Base-by-base conservation (phyloP, 2,113 vertebrate species). In the Oxygymnocypris stewartii region DNA sequence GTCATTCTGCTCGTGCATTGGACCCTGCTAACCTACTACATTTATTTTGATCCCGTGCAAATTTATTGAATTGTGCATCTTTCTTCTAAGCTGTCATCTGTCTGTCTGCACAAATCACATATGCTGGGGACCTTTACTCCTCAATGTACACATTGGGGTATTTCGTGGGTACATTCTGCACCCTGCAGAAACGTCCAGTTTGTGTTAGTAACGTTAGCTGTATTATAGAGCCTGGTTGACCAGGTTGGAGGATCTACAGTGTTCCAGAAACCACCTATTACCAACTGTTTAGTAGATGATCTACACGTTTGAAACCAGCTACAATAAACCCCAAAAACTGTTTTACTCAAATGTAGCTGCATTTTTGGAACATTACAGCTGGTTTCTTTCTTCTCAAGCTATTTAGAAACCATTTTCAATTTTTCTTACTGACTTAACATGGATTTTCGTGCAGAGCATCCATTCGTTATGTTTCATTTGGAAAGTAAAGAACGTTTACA, bases 1-100 rank as follows among this genome's bases (percentile, higher is more conserved):
- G 79, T 84, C 80, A 79, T 81, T 63, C 44, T 51, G 71, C 51
- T 69, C 20, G 76, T 85, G 67, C 25, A 84, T 77, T 65, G 79
- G 71, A 67, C 47, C 84, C 69, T 67, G 81, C 71, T 69, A 69
- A 49, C 11, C 0, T 54, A 20, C 13, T 16, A 42, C 9, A 25
- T 80, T 69, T 2, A 2, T 11, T 44, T 44, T 65, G 3, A 44
- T 6, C n/a, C 37, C n/a, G 10, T 82, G 18, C 28, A 37, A 12
- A 71, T 69, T 3, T 14, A 78, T 20, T 54, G 49, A 28, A 54
- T 51, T n/a, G 25, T 25, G 61, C n/a, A 20, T 49, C 61, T 59
- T 49, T 84, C 11, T 74, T 82, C 54, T 35, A 49, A 49, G 63
- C 77, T 31, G 67, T 57, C 76, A 80, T 51, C 77, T 35, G 85